Base-by-base conservation (phyloP, 2,113 vertebrate genomes). In the Fulmarus glacialis region DNA sequence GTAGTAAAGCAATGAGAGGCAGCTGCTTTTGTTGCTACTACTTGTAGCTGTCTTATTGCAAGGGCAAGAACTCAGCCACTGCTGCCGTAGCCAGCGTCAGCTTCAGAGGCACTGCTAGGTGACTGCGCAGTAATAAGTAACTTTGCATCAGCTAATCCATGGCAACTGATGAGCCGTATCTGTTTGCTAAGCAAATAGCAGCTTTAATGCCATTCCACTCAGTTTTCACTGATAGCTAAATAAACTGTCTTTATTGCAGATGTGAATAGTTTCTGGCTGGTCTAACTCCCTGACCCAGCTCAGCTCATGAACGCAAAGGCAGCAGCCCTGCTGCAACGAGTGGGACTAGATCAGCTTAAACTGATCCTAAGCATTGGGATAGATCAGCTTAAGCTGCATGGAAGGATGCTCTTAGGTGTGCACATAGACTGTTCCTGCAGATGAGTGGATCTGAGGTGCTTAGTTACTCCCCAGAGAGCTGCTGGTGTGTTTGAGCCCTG, bases 171-270 rank as follows among this genome's bases (percentile, higher is more conserved):
- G 91, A 88, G 73, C 89, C 1, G 0, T 80, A 18, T 90, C 90
- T 82, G 68, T 96, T 94, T 87, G 87, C 66, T 56, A 56, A 95
- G 78, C 42, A 94, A 95, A 93, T n/a, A 72, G 43, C 78, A 79
- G 36, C 56, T 93, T 56, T 82, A 79, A 52, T 80, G 74, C 40
- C 58, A 58, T 80, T 75, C 55, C 48, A 48, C 70, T 91, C 40
- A 15, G 18, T 82, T 89, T 82, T 80, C 66, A 68, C 15, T 64
- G 62, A 77, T 42, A 72, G 90, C 84, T 89, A 60, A 91, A 94
- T 63, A 80, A 91, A 52, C 91, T 42, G 53, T 53, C 55, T 74
- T 91, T 68, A 59, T 45, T 45, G 43, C 62, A 73, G 40, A 68
- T 48, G 26, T 40, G 70, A 63, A 52, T 36, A 15, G 36, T 78